Base-by-base conservation (phyloP, 1,140 invertebrate species). In the Scaptomyza montana region DNA sequence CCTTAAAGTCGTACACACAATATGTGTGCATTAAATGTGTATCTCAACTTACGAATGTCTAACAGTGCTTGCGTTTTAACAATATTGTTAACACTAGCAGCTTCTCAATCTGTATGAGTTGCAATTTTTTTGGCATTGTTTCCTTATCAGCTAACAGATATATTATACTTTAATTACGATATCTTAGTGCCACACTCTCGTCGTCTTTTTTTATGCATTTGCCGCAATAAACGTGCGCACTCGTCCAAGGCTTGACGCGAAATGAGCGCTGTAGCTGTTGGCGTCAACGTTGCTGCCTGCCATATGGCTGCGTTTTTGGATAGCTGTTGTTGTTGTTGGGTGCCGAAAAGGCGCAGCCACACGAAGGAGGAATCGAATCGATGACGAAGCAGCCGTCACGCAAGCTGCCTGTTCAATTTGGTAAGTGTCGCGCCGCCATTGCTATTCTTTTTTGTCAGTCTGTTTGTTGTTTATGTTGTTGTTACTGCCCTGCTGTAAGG, bases 341-440 rank as follows among this genome's bases (percentile, higher is more conserved):
- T 69, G 71, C 57, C 66, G 45, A 53, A 60, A 74, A 64, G 72
- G 67, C 72, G 66, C 59, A 74, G 72, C 53, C 65, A 63, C 46
- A 41, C 12, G 19, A 47, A 47, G 8, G 9, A 73, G 56, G 62
- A 78, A 76, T 79, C 80, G 62, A 78, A 76, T 79, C 80, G 82
- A 87, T 87, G 84, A 87, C 82, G 79, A 87, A 77, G 84, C 82
- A 66, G 64, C 71, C 71, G 59, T 62, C 71, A 74, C 75, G 62
- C 56, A 79, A 71, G 54, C 75, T 60, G 64, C 57, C 70, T 87
- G 75, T 78, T 87, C 84, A 87, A 87, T 87, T 87, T 87, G 72
- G 84, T 79, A 87, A 89, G 82, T 87, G 82, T 86, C 75, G 75
- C 64, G 75, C 64, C 79, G 59, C 71, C 69, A 54, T 59, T 49